Evolutionary conservation across 2,113 vertebrate species (phyloP), one percentile per base, ranked within the genome.

Genomic region (Alces alces): DNA sequence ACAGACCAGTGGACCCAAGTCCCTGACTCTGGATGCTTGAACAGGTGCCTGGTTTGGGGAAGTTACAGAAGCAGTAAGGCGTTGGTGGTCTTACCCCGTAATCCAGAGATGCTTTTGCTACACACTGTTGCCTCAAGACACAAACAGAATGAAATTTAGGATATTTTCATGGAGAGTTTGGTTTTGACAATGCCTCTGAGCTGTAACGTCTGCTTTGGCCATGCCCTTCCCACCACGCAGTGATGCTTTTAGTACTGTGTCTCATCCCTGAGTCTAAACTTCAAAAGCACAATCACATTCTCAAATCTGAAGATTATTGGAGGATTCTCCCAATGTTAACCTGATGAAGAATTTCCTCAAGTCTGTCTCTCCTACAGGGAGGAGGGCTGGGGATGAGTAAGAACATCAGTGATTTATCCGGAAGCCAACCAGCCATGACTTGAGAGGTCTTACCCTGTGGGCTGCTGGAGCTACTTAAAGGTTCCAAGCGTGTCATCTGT

Each of bases 81-180:
- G 0, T 14, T 8, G 5, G 5, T 2, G 3, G 0, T 45, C 12
- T 6, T 9, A 21, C 12, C n/a, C 15, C 0, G 1, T 28, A 13
- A 17, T n/a, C 5, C 17, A 10, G 5, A 50, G 45, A 23, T 7
- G 6, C 7, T 9, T 3, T 45, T 5, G 9, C 17, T 76, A 2
- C 3, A 6, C 2, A 3, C 33, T 52, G 11, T 17, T 57, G 14
- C 14, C 39, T 27, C 27, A 14, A 87, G 73, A 82, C 58, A 47
- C 82, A 6, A 6, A 64, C 15, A 39, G 9, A 47, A 55, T 27
- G 25, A 54, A 14, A 60, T 70, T 39, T 4, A 73, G 45, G 36
- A 36, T 21, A 6, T 13, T 55, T 45, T 45, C 15, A 9, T 4
- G 1, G 52, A 17, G 39, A 60, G 33, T 28, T 6, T 16, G 25